These are phyloP conservation scores for Grammomys dolichurus DNA, from an alignment of 2,113 vertebrate genomes.

Conservation along the genomic window DNA sequence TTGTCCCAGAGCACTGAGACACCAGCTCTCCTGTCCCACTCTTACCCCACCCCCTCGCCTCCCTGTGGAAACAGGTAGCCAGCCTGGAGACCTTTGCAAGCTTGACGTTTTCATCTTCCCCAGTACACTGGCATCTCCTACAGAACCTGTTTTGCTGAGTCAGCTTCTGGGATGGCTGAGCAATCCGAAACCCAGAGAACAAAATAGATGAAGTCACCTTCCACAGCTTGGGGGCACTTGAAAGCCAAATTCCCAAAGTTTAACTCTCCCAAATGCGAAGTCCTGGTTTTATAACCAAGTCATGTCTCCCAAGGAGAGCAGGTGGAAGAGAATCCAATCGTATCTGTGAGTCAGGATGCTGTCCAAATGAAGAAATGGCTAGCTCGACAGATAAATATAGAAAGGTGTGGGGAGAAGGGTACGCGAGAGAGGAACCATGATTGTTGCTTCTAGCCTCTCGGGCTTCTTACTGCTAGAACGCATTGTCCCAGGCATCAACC, in stretches of 20 bases:
- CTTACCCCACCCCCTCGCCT: too few species aligned
- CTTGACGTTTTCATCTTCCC: not conserved
- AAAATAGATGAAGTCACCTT: not conserved
- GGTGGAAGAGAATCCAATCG: not conserved
- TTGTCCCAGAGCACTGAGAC: accelerated
- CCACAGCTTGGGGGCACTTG: not conserved
- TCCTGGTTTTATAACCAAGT: not conserved
- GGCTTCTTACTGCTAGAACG: not conserved
- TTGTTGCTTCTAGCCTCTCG: not conserved
- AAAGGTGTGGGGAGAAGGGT: too few species aligned
- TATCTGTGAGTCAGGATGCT: not conserved
- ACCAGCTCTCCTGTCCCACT: not conserved
- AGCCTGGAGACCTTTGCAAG: not conserved
- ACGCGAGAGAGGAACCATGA: not conserved
- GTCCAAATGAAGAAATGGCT: not conserved
- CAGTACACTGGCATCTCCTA: not conserved
- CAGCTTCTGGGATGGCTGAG: not conserved
- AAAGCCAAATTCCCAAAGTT: not conserved
- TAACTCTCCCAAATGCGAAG: not conserved
- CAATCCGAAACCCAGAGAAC: not conserved
- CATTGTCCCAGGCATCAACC: not conserved
- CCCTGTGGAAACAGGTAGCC: not conserved
- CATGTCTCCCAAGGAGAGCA: not conserved
- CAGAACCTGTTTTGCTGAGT: not conserved
- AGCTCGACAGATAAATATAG: too few species aligned